Evolutionary conservation across 2,113 vertebrate genomes (phyloP).

Genomic region (Daphoenositta chrysoptera): DNA sequence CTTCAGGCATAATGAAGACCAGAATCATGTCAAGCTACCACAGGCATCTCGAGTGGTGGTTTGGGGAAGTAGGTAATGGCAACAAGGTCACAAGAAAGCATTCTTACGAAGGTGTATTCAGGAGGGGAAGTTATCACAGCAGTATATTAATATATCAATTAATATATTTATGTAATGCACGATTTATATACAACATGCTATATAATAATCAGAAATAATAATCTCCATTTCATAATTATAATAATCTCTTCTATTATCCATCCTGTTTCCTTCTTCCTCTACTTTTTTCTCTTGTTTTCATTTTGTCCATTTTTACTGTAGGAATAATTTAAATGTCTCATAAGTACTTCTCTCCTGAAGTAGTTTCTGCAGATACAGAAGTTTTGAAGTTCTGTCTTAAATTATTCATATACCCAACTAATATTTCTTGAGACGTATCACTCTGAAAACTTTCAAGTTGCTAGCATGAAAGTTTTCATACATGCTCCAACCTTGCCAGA

Average conservation of each 20-base stretch:
- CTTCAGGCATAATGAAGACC: neutral
- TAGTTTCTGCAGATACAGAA: neutral
- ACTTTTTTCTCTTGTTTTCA: neutral
- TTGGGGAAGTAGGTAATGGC: neutral
- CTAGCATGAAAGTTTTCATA: neutral
- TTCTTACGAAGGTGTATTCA: neutral
- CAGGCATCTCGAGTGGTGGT: neutral
- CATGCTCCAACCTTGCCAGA: neutral
- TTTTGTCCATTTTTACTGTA: neutral
- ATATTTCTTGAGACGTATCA: neutral
- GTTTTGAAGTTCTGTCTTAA: slow-evolving; percentile 10
- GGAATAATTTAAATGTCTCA: neutral
- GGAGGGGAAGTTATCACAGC: neutral
- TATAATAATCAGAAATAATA: neutral
- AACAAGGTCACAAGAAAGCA: neutral
- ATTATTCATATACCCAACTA: neutral
- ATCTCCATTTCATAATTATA: neutral
- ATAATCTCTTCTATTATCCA: neutral
- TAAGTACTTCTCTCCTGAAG: neutral
- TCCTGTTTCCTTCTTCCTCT: neutral
- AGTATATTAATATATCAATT: neutral
- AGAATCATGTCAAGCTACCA: neutral
- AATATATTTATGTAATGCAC: neutral
- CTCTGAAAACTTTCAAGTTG: neutral
- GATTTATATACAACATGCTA: neutral